Evolutionary conservation across 92 coral and sea anemone genomes (phyloP).

Genomic region (Parazoanthus swiftii): DNA sequence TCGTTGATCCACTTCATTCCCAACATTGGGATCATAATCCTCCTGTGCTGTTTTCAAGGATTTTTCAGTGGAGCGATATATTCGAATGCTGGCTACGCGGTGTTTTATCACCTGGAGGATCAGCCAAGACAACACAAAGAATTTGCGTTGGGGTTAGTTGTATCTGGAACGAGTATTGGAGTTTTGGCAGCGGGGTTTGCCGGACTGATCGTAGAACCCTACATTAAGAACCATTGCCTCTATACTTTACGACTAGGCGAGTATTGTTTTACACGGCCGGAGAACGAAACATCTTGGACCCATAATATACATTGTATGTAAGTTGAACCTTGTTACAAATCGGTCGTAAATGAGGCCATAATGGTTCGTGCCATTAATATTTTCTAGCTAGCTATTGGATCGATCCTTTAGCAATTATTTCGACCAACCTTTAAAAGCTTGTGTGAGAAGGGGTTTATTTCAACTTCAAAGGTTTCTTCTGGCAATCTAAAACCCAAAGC

Average conservation of each 20-base stretch:
- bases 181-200: constrained; percentile 19
- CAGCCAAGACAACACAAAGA: constrained; percentile 23
- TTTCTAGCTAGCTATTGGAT: too few species aligned
- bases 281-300: constrained; percentile 12
- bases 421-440: too few species aligned
- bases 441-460: too few species aligned
- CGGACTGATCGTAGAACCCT: constrained; percentile 29
- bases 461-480: too few species aligned
- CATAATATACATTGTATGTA: constrained; percentile 29
- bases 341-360: too few species aligned
- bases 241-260: constrained; percentile 11
- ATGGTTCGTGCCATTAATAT: too few species aligned
- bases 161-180: constrained; percentile 25
- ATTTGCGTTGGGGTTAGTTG: constrained; percentile 25
- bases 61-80: constrained; percentile 27
- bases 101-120: not conserved
- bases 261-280: constrained; percentile 34
- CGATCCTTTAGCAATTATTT: too few species aligned
- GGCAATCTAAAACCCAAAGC: too few species aligned
- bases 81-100: constrained; percentile 20
- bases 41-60: constrained; percentile 19
- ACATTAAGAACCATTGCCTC: constrained; percentile 33
- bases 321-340: not conserved
- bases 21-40: not conserved
- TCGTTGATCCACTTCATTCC: constrained; percentile 25